These are phyloP conservation scores for Drosophila melanocephala DNA, from an alignment of 2,888 invertebrate species.

Conservation along the genomic window DNA sequence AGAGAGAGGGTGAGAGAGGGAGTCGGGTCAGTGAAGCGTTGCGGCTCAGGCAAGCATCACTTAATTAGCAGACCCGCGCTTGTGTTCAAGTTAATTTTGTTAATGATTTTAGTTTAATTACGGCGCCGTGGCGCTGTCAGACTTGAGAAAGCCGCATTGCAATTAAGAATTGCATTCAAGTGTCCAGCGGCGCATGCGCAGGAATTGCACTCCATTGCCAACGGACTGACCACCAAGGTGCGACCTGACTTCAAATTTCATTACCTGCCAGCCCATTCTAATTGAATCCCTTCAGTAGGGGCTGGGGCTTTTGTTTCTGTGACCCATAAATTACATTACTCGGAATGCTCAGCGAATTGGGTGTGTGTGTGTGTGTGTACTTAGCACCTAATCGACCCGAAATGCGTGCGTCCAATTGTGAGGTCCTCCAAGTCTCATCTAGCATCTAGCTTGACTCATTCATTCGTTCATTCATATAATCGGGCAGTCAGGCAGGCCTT, in stretches of 20 bases:
- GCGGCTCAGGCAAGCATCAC: slow-evolving; percentile 60
- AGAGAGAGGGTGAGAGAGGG: background rate
- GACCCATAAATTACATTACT: slow-evolving; percentile 58
- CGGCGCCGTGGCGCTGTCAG: slow-evolving; percentile 66
- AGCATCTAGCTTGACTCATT: slow-evolving; percentile 38
- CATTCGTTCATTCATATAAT: slow-evolving; percentile 51
- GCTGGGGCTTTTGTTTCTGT: slow-evolving; percentile 36
- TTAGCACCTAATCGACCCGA: slow-evolving; percentile 68
- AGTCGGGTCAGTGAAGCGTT: slow-evolving; percentile 51
- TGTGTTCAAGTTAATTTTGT: slow-evolving; percentile 67
- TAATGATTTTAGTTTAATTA: slow-evolving; percentile 61
- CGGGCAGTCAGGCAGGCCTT: slow-evolving; percentile 26
- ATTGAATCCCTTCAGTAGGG: slow-evolving; percentile 31
- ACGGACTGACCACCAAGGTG: slow-evolving; percentile 61
- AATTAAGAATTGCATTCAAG: slow-evolving; percentile 55
- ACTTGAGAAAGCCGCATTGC: slow-evolving; percentile 20
- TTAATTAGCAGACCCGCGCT: slow-evolving; percentile 68
- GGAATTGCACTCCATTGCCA: slow-evolving; percentile 67
- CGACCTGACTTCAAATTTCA: background rate
- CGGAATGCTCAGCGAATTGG: slow-evolving; percentile 53
- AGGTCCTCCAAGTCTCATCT: slow-evolving; percentile 59
- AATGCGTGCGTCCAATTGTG: slow-evolving; percentile 67
- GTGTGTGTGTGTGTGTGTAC: slow-evolving; percentile 50
- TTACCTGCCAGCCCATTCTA: slow-evolving; percentile 41
- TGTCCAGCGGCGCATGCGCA: slow-evolving; percentile 68